phyloP scores from a whole-genome alignment of 53 echinoderm and acorn worm genomes.

The Henricia sp. region DNA sequence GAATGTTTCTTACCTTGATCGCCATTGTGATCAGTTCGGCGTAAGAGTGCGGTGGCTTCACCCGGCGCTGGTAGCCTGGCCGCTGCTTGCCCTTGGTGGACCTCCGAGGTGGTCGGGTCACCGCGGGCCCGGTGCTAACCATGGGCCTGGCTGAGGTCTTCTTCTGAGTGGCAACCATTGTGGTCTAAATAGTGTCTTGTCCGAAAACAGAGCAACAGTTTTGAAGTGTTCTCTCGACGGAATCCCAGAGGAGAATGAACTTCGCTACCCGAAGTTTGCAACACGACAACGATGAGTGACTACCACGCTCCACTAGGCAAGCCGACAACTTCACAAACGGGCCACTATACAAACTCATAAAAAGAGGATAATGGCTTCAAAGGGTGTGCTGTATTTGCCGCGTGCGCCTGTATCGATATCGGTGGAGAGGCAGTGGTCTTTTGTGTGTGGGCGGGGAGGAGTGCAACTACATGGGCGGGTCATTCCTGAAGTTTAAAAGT shows the following conservation, averaged over 20 bases:
- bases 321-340: background rate
- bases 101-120: too few relatives aligned
- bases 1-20: slow-evolving; percentile 35
- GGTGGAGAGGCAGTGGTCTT: background rate
- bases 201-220: background rate
- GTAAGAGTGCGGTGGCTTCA: slow-evolving; percentile 66
- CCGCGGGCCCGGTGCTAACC: slow-evolving; percentile 1
- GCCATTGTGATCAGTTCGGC: slow-evolving; percentile 71
- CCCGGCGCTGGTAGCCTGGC: slow-evolving; percentile 65
- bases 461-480: background rate
- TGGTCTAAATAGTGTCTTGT: background rate
- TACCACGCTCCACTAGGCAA: background rate
- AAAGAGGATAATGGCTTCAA: background rate
- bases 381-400: background rate
- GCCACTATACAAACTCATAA: background rate
- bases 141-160: background rate
- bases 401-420: background rate
- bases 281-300: background rate
- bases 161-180: slow-evolving; percentile 11
- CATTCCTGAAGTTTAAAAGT: background rate
- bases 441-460: slow-evolving; percentile 19
- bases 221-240: background rate
- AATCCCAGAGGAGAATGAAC: background rate
- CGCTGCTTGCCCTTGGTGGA: slow-evolving; percentile 67
- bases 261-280: background rate